phyloP scores from a whole-genome alignment of 2,113 vertebrate species.

The Aphyosemion australe region DNA sequence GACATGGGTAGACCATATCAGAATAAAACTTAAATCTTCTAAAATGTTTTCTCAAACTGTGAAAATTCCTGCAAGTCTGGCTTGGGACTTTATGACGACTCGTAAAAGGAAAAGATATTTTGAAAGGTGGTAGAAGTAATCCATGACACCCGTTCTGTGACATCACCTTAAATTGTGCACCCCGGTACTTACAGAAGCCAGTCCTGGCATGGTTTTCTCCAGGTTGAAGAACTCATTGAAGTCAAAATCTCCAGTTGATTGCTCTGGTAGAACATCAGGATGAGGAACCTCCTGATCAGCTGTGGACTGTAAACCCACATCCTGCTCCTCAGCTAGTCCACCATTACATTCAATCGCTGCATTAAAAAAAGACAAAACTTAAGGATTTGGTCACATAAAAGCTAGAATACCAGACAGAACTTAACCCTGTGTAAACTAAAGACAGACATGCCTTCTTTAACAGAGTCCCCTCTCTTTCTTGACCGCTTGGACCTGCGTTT shows the following conservation, averaged over 20 bases:
- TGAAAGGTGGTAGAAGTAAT: neutral
- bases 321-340: constrained; percentile 83
- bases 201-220: constrained; percentile 94
- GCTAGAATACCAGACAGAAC: neutral
- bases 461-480: constrained; percentile 83
- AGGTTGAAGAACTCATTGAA: constrained; percentile 99
- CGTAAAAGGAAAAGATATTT: neutral
- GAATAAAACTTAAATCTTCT: too few species aligned
- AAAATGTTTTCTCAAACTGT: neutral
- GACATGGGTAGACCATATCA: too few species aligned
- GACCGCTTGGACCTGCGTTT: constrained; percentile 88
- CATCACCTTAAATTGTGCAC: constrained; percentile 35
- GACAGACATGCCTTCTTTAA: constrained; percentile 87
- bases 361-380: neutral
- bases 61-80: neutral
- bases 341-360: constrained; percentile 88
- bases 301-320: constrained; percentile 76
- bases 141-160: constrained; percentile 24
- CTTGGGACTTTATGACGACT: constrained; percentile 23
- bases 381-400: neutral
- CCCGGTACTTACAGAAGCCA: constrained; percentile 93
- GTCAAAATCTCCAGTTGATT: constrained; percentile 92
- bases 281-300: constrained; percentile 94
- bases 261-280: constrained; percentile 85
- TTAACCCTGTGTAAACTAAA: neutral